Evolutionary conservation across 1,140 invertebrate species (phyloP), one percentile per base, ranked within the genome.

Genomic region (Eriosoma lanigerum): DNA sequence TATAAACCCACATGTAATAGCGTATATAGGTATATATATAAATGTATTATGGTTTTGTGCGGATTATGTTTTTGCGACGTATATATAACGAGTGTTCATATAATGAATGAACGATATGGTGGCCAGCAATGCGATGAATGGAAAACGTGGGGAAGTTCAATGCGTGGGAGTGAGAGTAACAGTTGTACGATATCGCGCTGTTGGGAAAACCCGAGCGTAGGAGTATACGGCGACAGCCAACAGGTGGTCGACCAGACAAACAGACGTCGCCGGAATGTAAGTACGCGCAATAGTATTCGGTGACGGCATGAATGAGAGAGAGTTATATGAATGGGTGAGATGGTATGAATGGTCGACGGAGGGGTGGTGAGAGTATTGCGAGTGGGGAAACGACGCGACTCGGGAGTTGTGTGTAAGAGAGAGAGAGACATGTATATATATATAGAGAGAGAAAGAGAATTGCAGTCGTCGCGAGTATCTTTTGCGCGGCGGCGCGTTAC

Each of bases 221-320:
- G 73, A 19, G 50, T 50, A 26, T 6, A 70, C 21, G 12, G 38
- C 12, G 52, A 54, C 48, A 26, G 52, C 54, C 56, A 78, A 78
- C 75, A 78, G 56, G 75, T 78, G 75, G 75, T 78, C 52, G 15
- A 56, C 56, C 75, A 62, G 75, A 78, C 56, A 19, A 26, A 60
- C 75, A 58, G 52, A 75, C 29, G 50, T 48, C 56, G 48, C 75
- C 32, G 32, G 26, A n/a, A 48, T 72, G 46, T 19, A 19, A 38
- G 54, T 60, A 26, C 44, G 60, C 19, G 38, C 24, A 72, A 52
- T 52, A 52, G 44, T 70, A 70, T 70, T 70, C 44, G 46, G 21
- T 32, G 66, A 24, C 9, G 46, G 68, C 46, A 72, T 72, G 68
- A 72, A 72, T 72, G 68, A 46, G 46, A 26, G 68, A 46, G 66